Evolutionary conservation across 2,797 vertebrate genomes (phyloP), one percentile per base, ranked within the genome.

Genomic region (Paguma larvata): DNA sequence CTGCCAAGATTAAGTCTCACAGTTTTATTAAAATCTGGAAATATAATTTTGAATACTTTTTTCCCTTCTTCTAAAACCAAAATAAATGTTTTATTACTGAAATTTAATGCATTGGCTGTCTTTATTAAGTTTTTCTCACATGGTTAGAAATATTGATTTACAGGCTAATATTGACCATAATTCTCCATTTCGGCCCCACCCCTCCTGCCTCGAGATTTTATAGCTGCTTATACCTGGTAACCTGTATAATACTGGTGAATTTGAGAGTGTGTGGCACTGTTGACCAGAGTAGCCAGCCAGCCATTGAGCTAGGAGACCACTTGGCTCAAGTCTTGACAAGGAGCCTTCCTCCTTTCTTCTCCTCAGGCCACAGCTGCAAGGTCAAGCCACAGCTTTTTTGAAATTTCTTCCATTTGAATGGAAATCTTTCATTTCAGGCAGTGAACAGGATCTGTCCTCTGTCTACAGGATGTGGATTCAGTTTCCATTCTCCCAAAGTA

Each of bases 41-140:
- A 72, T 72, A 85, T n/a, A 32, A 83, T 56, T 84, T 46, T 84
- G 34, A 88, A 72, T 41, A 6, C 21, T 83, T 32, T 21, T 84
- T 41, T 89, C 38, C 32, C n/a, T 73, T 53, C 8, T 67, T 82
- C 6, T 38, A 56, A 73, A 73, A 65, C 30, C 14, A 34, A 88
- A 89, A 92, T 72, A 85, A 91, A 65, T 70, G 6, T 72, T 91
- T 94, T 68, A 16, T 56, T 68, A 77, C 63, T 88, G 70, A 65
- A 65, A 92, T 85, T 75, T 30, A 32, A 1, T 25, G 3, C 63
- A 2, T 25, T 77, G 34, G 4, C 23, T 88, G 21, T 59, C 12
- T 18, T 53, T 88, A 21, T 38, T 86, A 91, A 62, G 68, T 56
- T 79, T 65, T 72, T 16, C 25, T 84, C 14, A 63, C 10, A 14